phyloP scores from a whole-genome alignment of 2,797 vertebrate species.

The Syndactyla subalaris region DNA sequence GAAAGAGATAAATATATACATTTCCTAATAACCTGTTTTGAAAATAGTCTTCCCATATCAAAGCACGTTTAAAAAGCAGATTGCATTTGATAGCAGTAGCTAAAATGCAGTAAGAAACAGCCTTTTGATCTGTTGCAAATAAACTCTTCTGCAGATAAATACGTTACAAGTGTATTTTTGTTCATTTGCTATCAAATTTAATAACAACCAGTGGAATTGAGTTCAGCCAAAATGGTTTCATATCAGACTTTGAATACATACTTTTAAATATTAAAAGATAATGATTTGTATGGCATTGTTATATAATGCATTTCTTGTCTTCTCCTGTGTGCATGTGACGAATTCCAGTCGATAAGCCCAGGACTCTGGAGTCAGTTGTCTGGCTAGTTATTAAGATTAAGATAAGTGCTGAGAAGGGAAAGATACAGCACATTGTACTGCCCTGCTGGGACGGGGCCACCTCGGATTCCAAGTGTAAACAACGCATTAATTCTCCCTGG shows the following conservation, averaged over 20 bases:
- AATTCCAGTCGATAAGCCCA: constrained; percentile 82
- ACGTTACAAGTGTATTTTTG: constrained; percentile 75
- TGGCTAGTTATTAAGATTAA: constrained; percentile 83
- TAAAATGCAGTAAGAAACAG: constrained; percentile 75
- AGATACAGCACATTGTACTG: constrained; percentile 76
- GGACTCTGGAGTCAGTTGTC: constrained; percentile 84
- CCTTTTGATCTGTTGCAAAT: constrained; percentile 81
- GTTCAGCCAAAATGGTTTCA: constrained; percentile 69
- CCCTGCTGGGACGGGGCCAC: constrained; percentile 68
- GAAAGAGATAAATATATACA: neutral
- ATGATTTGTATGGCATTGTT: constrained; percentile 74
- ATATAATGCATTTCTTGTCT: constrained; percentile 80
- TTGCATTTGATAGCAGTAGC: constrained; percentile 70
- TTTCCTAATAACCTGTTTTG: constrained; percentile 63
- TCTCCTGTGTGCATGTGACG: constrained; percentile 76
- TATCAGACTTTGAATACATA: constrained; percentile 74
- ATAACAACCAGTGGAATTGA: constrained; percentile 69
- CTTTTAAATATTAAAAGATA: constrained; percentile 82
- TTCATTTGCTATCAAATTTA: constrained; percentile 76
- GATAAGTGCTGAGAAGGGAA: constrained; percentile 78
- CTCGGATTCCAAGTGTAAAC: constrained; percentile 76
- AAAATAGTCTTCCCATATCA: constrained; percentile 66
- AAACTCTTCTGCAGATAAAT: constrained; percentile 80
- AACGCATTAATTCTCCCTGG: constrained; percentile 74
- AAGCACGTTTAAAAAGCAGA: constrained; percentile 60